These are phyloP conservation scores for Drosophila lacertosa DNA, from an alignment of 1,140 invertebrate genomes.

Conservation along the genomic window DNA sequence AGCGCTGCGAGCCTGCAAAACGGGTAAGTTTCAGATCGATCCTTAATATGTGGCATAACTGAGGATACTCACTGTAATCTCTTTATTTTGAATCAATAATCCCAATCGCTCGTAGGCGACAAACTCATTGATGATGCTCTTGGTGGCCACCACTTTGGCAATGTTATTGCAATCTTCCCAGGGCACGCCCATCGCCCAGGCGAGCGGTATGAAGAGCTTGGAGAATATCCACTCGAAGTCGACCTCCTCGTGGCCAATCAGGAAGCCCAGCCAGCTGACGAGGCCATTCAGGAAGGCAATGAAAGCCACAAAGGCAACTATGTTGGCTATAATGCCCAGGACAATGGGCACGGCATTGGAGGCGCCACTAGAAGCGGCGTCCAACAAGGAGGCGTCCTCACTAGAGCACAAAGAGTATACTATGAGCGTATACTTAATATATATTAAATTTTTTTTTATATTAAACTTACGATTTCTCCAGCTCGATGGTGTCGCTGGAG, in stretches of 20 bases:
- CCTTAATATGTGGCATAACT: not conserved
- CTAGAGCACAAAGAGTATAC: slow-evolving; percentile 84
- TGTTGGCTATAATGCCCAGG: slow-evolving; percentile 94
- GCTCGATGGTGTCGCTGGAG: slow-evolving; percentile 87
- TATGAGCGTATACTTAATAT: slow-evolving; percentile 2
- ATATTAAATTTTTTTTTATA: not conserved
- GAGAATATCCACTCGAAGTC: slow-evolving; percentile 90
- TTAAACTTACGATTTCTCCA: slow-evolving; percentile 87
- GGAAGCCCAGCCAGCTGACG: slow-evolving; percentile 90
- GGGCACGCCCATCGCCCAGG: slow-evolving; percentile 90
- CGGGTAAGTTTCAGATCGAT: too few relatives aligned
- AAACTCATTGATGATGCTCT: slow-evolving; percentile 96
- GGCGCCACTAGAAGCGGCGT: slow-evolving; percentile 95
- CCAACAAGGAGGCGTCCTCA: slow-evolving; percentile 91
- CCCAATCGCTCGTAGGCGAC: slow-evolving; percentile 93
- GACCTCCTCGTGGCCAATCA: slow-evolving; percentile 88
- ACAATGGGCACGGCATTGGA: slow-evolving; percentile 92
- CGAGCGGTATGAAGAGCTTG: slow-evolving; percentile 94
- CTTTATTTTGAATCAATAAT: slow-evolving; percentile 85
- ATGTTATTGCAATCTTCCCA: slow-evolving; percentile 91
- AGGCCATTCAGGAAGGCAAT: slow-evolving; percentile 93
- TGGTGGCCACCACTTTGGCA: slow-evolving; percentile 92
- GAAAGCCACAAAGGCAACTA: slow-evolving; percentile 96
- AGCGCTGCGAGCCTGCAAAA: slow-evolving; percentile 87
- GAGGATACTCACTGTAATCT: slow-evolving; percentile 87